Base-by-base conservation (phyloP, 2,888 invertebrate species). In the Thymelicus lineola region DNA sequence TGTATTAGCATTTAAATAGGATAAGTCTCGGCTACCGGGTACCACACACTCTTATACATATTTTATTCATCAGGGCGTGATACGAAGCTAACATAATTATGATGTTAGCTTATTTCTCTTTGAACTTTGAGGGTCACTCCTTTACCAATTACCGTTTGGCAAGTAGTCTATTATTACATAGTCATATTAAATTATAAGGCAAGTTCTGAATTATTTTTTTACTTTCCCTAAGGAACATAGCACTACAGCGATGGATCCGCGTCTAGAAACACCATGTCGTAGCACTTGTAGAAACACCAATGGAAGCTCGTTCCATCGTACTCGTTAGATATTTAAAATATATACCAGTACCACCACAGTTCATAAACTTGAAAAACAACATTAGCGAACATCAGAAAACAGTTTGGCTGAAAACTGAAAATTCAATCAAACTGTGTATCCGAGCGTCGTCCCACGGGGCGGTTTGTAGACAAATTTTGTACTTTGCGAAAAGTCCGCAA, bases 1-100 rank as follows among this genome's bases (percentile, higher is more conserved):
- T 61, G 67, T 45, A 67, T 67, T 67, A 67, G 60, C 67, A 67
- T 67, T 67, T 67, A 60, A 67, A 61, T 67, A 35, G 60, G 35
- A 42, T 38, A 45, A 53, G 67, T 60, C 53, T 7, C 60, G 28
- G 60, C 60, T 53, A 67, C 50, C 42, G 42, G 42, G 4, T 42
- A 42, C 42, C 42, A 60, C 61, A 61, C 46, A 28, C 63, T 64
- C 65, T 65, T 65, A 65, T 57, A 57, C 65, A 65, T 64, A 63
- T 63, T 59, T 63, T 63, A 63, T 53, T 64, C 42, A 14, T 64
- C n/a, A 20, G 42, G 3, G 28, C 14, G 55, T 42, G 42, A 38
- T 20, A 55, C 12, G 28, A 62, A 5, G 6, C n/a, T 17, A 17
- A 35, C 12, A 17, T 17, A 12, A 53, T 14, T 10, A 50, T 50